A percentile compares a stretch with the other conserved stretches of the same genome.
phyloP scores from a whole-genome alignment of 2,113 vertebrate species.

The Formicarius rufipectus region DNA sequence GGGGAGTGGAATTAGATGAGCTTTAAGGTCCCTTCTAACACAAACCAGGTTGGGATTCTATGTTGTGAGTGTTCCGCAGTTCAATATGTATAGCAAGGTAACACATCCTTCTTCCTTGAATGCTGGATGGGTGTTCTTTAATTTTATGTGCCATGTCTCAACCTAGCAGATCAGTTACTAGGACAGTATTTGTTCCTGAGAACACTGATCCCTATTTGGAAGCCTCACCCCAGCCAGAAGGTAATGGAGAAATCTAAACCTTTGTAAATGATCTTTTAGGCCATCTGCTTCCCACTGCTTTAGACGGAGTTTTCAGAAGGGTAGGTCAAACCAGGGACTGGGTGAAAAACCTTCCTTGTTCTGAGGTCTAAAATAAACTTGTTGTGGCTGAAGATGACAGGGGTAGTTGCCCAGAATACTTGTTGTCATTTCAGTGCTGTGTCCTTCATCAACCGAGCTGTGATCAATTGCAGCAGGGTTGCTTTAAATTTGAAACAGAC shows the following conservation, averaged over 20 bases:
- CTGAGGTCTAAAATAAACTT: conserved; percentile 32
- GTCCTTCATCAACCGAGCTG: neutral
- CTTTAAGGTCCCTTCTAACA: neutral
- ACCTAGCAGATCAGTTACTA: neutral
- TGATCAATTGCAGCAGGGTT: conserved; percentile 35
- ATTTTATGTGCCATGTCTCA: neutral
- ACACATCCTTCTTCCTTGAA: neutral
- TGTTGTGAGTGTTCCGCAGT: neutral
- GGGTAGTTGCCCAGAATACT: neutral
- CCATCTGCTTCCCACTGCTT: conserved; percentile 64
- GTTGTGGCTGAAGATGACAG: conserved; percentile 6
- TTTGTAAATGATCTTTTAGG: conserved; percentile 37
- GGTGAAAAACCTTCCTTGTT: conserved; percentile 22
- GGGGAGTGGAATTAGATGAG: neutral
- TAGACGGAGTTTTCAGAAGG: conserved; percentile 37
- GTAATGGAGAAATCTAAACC: conserved; percentile 46
- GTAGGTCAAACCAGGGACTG: neutral
- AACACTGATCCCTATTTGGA: conserved; percentile 42
- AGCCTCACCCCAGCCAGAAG: conserved; percentile 18
- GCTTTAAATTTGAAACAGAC: conserved; percentile 3
- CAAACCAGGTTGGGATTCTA: neutral
- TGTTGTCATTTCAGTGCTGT: conserved; percentile 9
- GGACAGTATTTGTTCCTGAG: conserved; percentile 29
- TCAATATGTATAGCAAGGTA: neutral
- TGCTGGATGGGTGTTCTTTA: neutral